A percentile compares a stretch with the other conserved stretches of the same genome.
Evolutionary conservation across 2,113 vertebrate genomes (phyloP).

Genomic region (Anolis sagrei): DNA sequence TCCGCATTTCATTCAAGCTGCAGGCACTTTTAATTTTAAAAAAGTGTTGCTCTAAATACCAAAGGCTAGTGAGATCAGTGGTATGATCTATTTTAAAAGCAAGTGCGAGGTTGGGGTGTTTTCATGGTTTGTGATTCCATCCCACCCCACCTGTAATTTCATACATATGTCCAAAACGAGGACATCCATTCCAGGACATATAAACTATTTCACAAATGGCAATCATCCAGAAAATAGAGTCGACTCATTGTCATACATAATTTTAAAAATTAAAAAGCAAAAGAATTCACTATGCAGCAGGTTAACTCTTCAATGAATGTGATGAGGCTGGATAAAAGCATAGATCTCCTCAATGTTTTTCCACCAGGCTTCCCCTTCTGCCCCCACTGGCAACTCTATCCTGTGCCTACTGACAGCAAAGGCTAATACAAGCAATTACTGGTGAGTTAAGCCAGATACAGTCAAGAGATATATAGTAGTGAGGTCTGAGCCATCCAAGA

Average conservation of each 20-base stretch:
- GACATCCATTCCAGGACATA: constrained; percentile 21
- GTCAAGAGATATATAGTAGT: no score
- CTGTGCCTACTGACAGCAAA: no score
- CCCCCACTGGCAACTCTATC: no score
- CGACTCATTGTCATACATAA: constrained; percentile 21
- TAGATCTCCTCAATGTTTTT: no score
- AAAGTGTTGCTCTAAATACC: constrained; percentile 42
- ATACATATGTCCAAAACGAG: constrained; percentile 39
- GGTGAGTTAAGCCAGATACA: no score
- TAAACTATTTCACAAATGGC: constrained; percentile 43
- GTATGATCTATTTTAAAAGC: neutral
- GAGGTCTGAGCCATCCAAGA: no score
- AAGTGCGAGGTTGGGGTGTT: neutral
- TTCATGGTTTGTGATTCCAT: neutral
- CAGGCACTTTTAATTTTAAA: constrained; percentile 41
- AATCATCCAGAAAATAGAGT: constrained; percentile 43
- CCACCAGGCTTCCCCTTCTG: no score
- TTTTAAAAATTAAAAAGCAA: neutral
- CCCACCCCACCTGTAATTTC: constrained; percentile 15
- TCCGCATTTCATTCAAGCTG: constrained; percentile 53
- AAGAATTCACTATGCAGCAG: neutral
- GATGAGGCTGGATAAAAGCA: no score
- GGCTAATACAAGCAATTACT: no score
- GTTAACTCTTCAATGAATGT: neutral
- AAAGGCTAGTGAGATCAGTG: neutral